Evolutionary conservation across 37 sponge, comb jelly and placozoan genomes (phyloP).

Genomic region (Mnemiopsis leidyi): DNA sequence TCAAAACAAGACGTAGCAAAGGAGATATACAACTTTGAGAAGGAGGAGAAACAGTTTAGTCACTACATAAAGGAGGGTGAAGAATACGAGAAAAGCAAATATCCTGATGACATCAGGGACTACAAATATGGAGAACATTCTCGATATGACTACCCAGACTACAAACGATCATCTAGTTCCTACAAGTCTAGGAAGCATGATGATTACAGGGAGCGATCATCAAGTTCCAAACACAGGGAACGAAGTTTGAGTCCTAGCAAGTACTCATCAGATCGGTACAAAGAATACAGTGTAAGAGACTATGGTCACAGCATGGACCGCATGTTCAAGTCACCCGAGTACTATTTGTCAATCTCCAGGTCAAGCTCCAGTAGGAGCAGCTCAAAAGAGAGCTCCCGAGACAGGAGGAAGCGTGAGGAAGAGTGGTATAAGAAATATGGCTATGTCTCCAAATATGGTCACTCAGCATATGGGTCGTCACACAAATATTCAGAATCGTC

Average conservation of each 20-base stretch:
- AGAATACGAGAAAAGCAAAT: neutral
- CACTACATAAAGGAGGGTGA: neutral
- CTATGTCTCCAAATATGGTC: neutral
- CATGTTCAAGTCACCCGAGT: slow-evolving; percentile 38
- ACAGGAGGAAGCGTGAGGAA: slow-evolving; percentile 29
- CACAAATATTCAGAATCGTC: slow-evolving; percentile 50
- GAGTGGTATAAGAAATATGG: slow-evolving; percentile 33
- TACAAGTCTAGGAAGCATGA: slow-evolving; percentile 43
- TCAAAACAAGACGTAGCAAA: slow-evolving; percentile 30
- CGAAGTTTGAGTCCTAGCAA: slow-evolving; percentile 41
- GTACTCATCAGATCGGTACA: neutral
- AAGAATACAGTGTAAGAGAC: slow-evolving; percentile 14
- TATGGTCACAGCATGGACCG: slow-evolving; percentile 14
- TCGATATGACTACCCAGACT: neutral
- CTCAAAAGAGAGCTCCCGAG: neutral
- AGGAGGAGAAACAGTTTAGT: slow-evolving; percentile 22
- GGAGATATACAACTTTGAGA: slow-evolving; percentile 5
- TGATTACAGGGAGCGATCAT: slow-evolving; percentile 40
- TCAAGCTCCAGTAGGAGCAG: slow-evolving; percentile 32
- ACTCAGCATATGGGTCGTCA: neutral
- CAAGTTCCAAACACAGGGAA: slow-evolving; percentile 36
- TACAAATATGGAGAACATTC: neutral
- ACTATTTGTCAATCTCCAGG: slow-evolving; percentile 1
- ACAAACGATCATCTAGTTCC: slow-evolving; percentile 10
- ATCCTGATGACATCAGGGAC: neutral